phyloP scores from a whole-genome alignment of 1,140 invertebrate species.

The Drosophila obscura region DNA sequence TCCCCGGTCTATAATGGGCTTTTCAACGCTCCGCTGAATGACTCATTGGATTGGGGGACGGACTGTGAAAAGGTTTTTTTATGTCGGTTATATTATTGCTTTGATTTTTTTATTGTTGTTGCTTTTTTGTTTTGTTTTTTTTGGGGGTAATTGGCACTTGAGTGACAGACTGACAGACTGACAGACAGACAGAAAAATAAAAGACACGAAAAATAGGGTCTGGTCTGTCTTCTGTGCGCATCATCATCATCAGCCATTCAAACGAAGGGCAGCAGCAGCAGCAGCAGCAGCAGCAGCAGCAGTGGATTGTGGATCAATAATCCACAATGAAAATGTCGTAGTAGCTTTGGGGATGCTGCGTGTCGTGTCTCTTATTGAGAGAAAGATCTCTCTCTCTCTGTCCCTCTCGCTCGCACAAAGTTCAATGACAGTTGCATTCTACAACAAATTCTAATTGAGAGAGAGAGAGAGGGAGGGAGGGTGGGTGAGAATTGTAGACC shows the following conservation, averaged over 20 bases:
- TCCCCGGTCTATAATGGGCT: constrained; percentile 35
- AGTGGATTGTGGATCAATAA: too few relatives aligned
- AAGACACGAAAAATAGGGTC: too few relatives aligned
- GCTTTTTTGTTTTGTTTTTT: constrained; percentile 5
- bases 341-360: too few relatives aligned
- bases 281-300: too few relatives aligned
- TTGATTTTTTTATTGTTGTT: constrained; percentile 18
- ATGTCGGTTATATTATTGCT: background rate
- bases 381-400: background rate
- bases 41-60: constrained; percentile 33
- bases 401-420: constrained; percentile 38
- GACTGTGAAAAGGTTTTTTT: constrained; percentile 46
- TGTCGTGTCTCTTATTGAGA: too few relatives aligned
- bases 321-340: too few relatives aligned
- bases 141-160: constrained; percentile 48
- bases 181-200: too few relatives aligned
- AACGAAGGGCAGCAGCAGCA: too few relatives aligned
- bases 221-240: too few relatives aligned
- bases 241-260: background rate
- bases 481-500: constrained; percentile 1
- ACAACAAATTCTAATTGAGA: constrained; percentile 64
- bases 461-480: background rate
- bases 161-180: background rate
- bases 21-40: constrained; percentile 50
- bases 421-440: constrained; percentile 69